phyloP scores from a whole-genome alignment of 1,140 invertebrate genomes.

The Adelges cooleyi region DNA sequence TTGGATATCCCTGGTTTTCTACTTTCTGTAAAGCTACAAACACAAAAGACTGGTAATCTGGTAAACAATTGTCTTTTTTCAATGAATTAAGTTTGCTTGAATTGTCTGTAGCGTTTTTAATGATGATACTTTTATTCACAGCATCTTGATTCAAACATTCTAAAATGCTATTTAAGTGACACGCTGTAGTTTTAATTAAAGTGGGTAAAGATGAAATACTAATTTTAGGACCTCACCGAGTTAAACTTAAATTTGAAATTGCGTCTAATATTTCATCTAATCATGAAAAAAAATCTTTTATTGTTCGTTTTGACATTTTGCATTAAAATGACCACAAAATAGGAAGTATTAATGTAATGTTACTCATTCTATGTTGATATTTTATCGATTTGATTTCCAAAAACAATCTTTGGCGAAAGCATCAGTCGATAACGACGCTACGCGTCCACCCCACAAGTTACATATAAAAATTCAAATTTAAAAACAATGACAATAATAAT shows the following conservation, averaged over 20 bases:
- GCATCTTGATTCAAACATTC: not conserved
- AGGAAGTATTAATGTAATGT: too few species aligned
- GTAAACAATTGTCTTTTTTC: not conserved
- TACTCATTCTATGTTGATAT: too few species aligned
- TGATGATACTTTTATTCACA: not conserved
- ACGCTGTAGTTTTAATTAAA: not conserved
- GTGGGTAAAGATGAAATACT: not conserved
- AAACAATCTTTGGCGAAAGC: too few species aligned
- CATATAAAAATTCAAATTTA: too few species aligned
- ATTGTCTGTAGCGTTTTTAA: not conserved
- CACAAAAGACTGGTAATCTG: not conserved
- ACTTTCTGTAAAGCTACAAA: not conserved
- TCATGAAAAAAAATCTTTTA: too few species aligned
- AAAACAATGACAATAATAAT: too few species aligned
- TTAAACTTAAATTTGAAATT: constrained; percentile 8
- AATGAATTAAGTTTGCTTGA: not conserved
- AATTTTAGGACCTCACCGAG: not conserved
- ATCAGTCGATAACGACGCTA: too few species aligned
- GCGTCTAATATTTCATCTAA: not conserved
- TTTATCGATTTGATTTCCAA: too few species aligned
- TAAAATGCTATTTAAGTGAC: constrained; percentile 1
- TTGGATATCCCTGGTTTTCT: not conserved
- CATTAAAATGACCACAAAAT: too few species aligned
- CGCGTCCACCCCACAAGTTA: too few species aligned
- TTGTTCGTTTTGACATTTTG: too few species aligned